Evolutionary conservation across 2,797 vertebrate genomes (phyloP).

Genomic region (Sebastes itinus): DNA sequence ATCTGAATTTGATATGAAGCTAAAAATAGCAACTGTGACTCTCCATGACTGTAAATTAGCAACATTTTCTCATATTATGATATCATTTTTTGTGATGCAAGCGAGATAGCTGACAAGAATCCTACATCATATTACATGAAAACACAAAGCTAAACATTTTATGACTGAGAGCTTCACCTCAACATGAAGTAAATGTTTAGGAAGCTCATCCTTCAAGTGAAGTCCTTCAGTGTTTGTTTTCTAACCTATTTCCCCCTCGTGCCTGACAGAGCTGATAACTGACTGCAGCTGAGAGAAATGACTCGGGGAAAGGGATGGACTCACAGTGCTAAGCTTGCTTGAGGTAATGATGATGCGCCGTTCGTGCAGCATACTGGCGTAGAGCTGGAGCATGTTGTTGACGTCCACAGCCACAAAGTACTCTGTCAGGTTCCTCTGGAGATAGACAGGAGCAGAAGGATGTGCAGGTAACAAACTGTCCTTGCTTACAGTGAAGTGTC

Average conservation of each 20-base stretch:
- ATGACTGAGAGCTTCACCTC: neutral
- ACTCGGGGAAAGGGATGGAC: constrained; percentile 62
- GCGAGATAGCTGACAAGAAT: neutral
- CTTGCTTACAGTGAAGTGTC: constrained; percentile 46
- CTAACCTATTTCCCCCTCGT: neutral
- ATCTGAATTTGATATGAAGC: constrained; percentile 36
- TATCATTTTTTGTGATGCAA: neutral
- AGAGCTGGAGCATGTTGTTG: constrained; percentile 98
- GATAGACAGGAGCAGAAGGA: constrained; percentile 58
- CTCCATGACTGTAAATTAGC: constrained; percentile 7
- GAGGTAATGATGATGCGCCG: constrained; percentile 96
- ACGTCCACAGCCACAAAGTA: constrained; percentile 99
- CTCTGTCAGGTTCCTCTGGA: constrained; percentile 97
- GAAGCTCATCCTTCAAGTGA: neutral
- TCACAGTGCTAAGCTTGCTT: constrained; percentile 99
- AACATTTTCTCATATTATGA: neutral
- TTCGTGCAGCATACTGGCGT: constrained; percentile 97
- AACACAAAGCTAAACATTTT: neutral
- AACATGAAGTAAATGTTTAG: neutral
- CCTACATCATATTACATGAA: neutral
- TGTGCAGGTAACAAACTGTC: constrained; percentile 65
- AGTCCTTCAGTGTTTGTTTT: constrained; percentile 1
- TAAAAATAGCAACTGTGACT: constrained; percentile 16
- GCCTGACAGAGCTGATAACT: constrained; percentile 14
- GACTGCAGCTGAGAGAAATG: constrained; percentile 1